phyloP scores from a whole-genome alignment of 1,140 invertebrate species.

The Nymphalis io region DNA sequence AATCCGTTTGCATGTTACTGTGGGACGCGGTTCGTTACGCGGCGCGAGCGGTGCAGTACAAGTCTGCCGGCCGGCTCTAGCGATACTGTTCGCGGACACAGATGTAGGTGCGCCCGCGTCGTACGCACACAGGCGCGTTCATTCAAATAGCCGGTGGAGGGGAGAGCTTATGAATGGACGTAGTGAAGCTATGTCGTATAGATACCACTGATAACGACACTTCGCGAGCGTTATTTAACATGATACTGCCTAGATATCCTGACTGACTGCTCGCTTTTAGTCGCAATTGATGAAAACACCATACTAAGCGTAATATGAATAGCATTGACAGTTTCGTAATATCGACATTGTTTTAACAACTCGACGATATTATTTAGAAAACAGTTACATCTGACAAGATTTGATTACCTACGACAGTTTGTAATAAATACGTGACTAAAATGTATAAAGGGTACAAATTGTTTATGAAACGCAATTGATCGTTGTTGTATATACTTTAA shows the following conservation, averaged over 20 bases:
- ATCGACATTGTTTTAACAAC: constrained; percentile 8
- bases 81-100: constrained; percentile 54
- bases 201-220: constrained; percentile 72
- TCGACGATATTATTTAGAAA: constrained; percentile 9
- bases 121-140: constrained; percentile 60
- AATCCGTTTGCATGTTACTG: constrained; percentile 66
- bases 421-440: constrained; percentile 11
- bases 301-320: constrained; percentile 26
- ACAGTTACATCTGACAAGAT: constrained; percentile 7
- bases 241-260: constrained; percentile 36
- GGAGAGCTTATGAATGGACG: constrained; percentile 75
- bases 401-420: constrained; percentile 5
- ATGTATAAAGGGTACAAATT: constrained; percentile 3
- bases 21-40: constrained; percentile 39
- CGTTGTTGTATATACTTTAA: constrained; percentile 27
- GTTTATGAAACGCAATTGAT: constrained; percentile 15
- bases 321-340: constrained; percentile 17
- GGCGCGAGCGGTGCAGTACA: constrained; percentile 44
- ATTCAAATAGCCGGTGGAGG: constrained; percentile 63
- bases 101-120: constrained; percentile 61
- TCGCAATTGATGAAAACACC: background rate
- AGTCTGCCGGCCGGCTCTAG: constrained; percentile 52
- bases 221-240: constrained; percentile 46
- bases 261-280: constrained; percentile 17
- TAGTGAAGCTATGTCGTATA: constrained; percentile 66